Conservation (phyloP, 1,140 invertebrate species). For the Neodiprion virginianus region DNA sequence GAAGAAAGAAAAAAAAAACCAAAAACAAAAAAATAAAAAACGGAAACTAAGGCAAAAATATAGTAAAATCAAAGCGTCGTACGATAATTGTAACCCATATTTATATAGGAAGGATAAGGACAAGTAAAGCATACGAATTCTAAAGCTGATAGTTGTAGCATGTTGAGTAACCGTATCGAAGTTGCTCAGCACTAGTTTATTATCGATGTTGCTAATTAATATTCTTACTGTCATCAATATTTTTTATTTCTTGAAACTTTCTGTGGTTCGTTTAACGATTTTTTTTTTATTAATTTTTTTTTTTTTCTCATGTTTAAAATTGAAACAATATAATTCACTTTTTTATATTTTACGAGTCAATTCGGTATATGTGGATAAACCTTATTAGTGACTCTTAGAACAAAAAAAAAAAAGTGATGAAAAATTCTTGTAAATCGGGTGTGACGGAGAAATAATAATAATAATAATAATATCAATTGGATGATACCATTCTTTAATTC, state of each 20-base stretch:
- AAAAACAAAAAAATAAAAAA: slow-evolving; percentile 27
- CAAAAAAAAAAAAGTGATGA: no score
- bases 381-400: no score
- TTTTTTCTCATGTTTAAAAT: background rate
- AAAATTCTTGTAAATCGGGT: no score
- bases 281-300: background rate
- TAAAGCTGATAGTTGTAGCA: slow-evolving; percentile 59
- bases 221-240: slow-evolving; percentile 18
- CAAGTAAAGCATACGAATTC: slow-evolving; percentile 61
- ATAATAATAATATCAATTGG: no score
- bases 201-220: slow-evolving; percentile 45
- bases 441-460: no score
- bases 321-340: background rate
- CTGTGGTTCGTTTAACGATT: background rate
- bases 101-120: slow-evolving; percentile 44
- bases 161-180: slow-evolving; percentile 42
- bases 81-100: slow-evolving; percentile 28
- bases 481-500: no score
- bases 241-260: slow-evolving; percentile 2
- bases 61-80: slow-evolving; percentile 18
- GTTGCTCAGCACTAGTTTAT: slow-evolving; percentile 52
- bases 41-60: slow-evolving; percentile 10
- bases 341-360: background rate
- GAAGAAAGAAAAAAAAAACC: slow-evolving; percentile 33
- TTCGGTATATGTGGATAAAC: no score